These are phyloP conservation scores for Paramormyrops hopkinsi DNA, from an alignment of 2,797 vertebrate genomes.

Conservation along the genomic window DNA sequence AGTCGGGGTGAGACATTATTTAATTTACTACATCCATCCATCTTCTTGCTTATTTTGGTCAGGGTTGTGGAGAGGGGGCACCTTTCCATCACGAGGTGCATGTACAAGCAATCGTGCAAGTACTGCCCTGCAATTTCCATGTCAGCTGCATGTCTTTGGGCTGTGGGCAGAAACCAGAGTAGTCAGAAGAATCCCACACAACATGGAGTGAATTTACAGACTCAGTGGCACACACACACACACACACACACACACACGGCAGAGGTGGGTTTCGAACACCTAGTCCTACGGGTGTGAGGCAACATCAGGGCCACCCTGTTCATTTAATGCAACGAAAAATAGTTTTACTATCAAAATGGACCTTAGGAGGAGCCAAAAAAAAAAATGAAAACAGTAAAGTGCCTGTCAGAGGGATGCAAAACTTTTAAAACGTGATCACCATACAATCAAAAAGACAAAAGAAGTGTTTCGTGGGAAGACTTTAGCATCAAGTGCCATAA, in stretches of 20 bases:
- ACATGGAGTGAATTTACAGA: not conserved
- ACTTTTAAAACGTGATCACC: not conserved
- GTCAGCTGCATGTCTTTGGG: not conserved
- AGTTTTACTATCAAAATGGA: not conserved
- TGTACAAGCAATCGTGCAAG: not conserved
- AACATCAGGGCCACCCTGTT: not conserved
- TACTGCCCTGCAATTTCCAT: not conserved
- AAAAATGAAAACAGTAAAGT: not conserved
- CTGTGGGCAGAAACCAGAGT: not conserved
- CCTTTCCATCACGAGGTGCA: not conserved
- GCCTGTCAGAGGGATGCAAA: not conserved
- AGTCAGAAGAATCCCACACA: not conserved
- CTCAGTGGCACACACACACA: not conserved
- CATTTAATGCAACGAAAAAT: not conserved
- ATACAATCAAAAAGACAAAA: not conserved
- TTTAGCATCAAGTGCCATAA: not conserved
- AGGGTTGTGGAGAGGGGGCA: not conserved
- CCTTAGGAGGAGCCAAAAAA: not conserved
- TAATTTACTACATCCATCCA: not conserved
- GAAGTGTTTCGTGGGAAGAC: not conserved
- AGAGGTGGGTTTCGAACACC: not conserved
- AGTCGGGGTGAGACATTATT: not conserved
- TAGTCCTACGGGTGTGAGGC: not conserved
- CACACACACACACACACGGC: not conserved
- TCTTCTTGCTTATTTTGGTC: not conserved